Evolutionary conservation across 2,113 vertebrate genomes (phyloP), one percentile per base, ranked within the genome.

Genomic region (Trogon surrucura): DNA sequence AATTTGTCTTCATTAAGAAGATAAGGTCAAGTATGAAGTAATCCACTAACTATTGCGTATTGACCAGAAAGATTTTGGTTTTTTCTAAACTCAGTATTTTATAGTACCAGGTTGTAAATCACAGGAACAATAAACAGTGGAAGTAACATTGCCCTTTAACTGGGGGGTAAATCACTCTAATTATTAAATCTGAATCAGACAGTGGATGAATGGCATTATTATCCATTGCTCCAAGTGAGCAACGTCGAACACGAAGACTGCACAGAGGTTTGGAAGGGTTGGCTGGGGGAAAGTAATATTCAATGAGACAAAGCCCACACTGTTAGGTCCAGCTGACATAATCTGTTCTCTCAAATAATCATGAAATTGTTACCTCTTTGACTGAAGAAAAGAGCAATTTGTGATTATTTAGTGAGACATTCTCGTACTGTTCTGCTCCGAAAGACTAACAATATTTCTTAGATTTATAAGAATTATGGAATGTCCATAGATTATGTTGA

Each of bases 181-280:
- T 93, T 92, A 96, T 95, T 93, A 92, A 91, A 93, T 96, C 56
- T 95, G 96, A 97, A 97, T 96, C 80, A 82, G 91, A 58, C 47
- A 61, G 69, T 80, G 85, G 25, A 95, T 97, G 94, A 98, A 97
- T 96, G 87, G 36, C 90, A 85, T 97, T 96, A 96, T 98, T 97
- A 95, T 96, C 67, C 70, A 44, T 56, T 64, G 85, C 89, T 96
- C 51, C 83, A 65, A 88, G 66, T n/a, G 58, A 95, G 27, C 66
- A 78, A 54, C 89, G 70, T 88, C 62, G 89, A 95, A 34, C 6
- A 1, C 92, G 84, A 94, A 73, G 51, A 75, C 29, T 82, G 61
- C 62, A 77, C 0, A 5, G 84, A 89, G 41, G 8, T 95, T 96
- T 96, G 77, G 67, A 74, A 92, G 67, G 29, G 51, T 70, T 88